These are phyloP conservation scores for Lepidonotus clava DNA, from an alignment of 2,888 invertebrate species.

Conservation along the genomic window DNA sequence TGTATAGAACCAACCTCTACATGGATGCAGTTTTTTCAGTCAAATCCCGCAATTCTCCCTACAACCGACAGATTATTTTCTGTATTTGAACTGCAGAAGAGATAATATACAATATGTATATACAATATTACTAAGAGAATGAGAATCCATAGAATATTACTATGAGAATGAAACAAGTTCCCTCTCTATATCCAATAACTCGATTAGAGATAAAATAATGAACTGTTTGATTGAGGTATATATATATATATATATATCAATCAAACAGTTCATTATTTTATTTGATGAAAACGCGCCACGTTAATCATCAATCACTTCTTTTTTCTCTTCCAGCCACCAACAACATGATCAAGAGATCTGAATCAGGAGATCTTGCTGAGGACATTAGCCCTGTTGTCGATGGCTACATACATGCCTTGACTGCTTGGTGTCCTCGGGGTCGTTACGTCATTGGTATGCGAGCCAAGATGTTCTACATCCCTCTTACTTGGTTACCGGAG, in stretches of 20 bases:
- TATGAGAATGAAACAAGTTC: not conserved
- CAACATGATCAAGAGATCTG: not conserved
- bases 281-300: not conserved
- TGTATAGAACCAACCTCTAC: too few relatives aligned
- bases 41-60: too few relatives aligned
- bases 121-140: too few relatives aligned
- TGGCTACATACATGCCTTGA: constrained; percentile 71
- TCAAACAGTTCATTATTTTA: too few relatives aligned
- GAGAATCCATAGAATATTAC: not conserved
- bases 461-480: constrained; percentile 67
- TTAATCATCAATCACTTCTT: too few relatives aligned
- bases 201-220: not conserved
- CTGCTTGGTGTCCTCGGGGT: constrained; percentile 67
- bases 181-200: not conserved
- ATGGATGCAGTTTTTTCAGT: too few relatives aligned
- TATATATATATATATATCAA: too few relatives aligned
- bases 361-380: not conserved
- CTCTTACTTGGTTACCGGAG: constrained; percentile 68
- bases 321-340: not conserved
- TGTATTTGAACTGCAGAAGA: too few relatives aligned
- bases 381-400: constrained; percentile 69
- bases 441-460: constrained; percentile 70
- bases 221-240: too few relatives aligned
- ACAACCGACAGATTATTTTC: too few relatives aligned
- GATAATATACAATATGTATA: not conserved